Evolutionary conservation across 2,888 invertebrate genomes (phyloP).

Genomic region (Oligia strigilis): DNA sequence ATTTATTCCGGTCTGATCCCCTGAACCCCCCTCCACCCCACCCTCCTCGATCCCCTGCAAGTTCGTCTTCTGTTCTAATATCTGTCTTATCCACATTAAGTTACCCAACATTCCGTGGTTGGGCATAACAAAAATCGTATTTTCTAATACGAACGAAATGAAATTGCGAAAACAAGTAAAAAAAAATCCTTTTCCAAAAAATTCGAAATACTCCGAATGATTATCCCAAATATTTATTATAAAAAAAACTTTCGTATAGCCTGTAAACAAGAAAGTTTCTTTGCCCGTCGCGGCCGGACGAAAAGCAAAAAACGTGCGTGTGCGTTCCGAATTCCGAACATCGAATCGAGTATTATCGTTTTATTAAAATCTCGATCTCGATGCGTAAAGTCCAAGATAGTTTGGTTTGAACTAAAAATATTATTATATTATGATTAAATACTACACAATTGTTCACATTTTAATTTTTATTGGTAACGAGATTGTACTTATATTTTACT

Average conservation of each 20-base stretch:
- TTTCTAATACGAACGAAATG: neutral
- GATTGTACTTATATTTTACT: too few species aligned
- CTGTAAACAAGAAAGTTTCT: neutral
- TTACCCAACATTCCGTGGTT: neutral
- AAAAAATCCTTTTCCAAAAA: neutral
- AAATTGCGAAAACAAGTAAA: neutral
- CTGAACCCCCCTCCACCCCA: too few species aligned
- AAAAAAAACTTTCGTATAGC: too few species aligned
- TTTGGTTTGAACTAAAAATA: neutral
- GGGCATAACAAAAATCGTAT: neutral
- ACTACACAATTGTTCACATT: neutral
- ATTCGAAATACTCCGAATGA: neutral
- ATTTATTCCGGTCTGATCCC: too few species aligned
- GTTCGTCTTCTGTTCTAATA: too few species aligned
- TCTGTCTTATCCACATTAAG: too few species aligned
- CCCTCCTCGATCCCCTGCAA: too few species aligned
- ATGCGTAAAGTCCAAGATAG: too few species aligned
- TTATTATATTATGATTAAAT: neutral
- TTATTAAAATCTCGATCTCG: too few species aligned
- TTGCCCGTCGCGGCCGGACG: neutral
- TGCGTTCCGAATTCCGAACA: constrained; percentile 5
- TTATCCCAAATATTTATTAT: too few species aligned
- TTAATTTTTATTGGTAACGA: neutral
- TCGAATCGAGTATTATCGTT: neutral
- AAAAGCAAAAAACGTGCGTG: neutral